These are phyloP conservation scores for Pyralis farinalis DNA, from an alignment of 2,888 invertebrate species.

Conservation along the genomic window DNA sequence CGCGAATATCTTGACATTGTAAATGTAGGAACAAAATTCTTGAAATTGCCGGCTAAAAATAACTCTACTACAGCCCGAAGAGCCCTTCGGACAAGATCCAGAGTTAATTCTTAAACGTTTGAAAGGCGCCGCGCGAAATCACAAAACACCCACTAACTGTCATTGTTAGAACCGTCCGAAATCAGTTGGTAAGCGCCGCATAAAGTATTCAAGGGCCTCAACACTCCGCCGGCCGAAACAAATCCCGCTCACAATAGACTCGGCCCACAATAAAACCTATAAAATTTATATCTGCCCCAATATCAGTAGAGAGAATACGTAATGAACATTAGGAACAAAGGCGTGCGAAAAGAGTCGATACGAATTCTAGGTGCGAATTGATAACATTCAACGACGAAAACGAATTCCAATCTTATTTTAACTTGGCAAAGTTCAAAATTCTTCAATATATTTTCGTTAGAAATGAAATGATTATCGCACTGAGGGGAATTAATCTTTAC, in stretches of 20 bases:
- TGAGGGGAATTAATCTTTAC: slow-evolving; percentile 30
- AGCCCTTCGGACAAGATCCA: no score
- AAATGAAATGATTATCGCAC: slow-evolving; percentile 33
- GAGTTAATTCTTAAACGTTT: background rate
- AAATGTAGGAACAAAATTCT: no score
- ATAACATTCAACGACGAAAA: slow-evolving; percentile 24
- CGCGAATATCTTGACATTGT: no score
- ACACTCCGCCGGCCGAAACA: slow-evolving; percentile 40
- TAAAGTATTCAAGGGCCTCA: slow-evolving; percentile 37
- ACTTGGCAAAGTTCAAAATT: slow-evolving; percentile 31
- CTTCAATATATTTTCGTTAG: slow-evolving; percentile 20
- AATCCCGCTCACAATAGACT: slow-evolving; percentile 51
- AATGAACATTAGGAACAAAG: slow-evolving; percentile 76
- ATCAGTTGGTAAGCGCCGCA: slow-evolving; percentile 33
- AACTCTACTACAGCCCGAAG: no score
- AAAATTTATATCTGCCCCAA: slow-evolving; percentile 65
- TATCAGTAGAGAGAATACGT: slow-evolving; percentile 71
- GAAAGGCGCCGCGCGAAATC: background rate
- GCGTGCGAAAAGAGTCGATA: slow-evolving; percentile 67
- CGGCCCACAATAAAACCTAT: slow-evolving; percentile 59
- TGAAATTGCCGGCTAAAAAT: no score
- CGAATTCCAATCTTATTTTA: slow-evolving; percentile 30
- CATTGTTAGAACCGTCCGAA: slow-evolving; percentile 13
- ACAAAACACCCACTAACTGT: slow-evolving; percentile 6
- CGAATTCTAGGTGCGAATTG: slow-evolving; percentile 63